Conservation (phyloP, 1,140 invertebrate species). For the Lasaia peninsularis region DNA sequence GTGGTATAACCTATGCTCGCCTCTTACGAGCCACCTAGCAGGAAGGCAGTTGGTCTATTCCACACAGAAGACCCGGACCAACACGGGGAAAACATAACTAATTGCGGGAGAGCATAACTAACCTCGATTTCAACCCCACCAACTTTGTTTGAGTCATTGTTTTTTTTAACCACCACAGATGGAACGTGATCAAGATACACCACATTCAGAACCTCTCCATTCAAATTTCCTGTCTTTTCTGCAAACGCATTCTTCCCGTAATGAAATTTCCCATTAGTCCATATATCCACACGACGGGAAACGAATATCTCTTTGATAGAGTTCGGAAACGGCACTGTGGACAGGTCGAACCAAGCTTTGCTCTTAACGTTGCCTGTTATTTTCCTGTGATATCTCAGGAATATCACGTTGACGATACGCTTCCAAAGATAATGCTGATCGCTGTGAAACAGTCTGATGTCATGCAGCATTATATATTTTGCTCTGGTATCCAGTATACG, state of each 20-base stretch:
- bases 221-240: slow-evolving; percentile 80
- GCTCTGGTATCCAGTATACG: slow-evolving; percentile 83
- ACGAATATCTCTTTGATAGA: slow-evolving; percentile 72
- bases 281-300: slow-evolving; percentile 80
- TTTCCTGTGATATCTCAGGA: slow-evolving; percentile 79
- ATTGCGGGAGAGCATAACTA: no score
- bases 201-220: slow-evolving; percentile 77
- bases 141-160: slow-evolving; percentile 78
- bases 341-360: slow-evolving; percentile 81
- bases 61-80: neutral
- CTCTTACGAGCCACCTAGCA: no score
- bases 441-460: slow-evolving; percentile 80
- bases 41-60: neutral
- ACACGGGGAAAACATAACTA: neutral
- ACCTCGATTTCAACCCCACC: slow-evolving; percentile 76
- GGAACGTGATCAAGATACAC: slow-evolving; percentile 85
- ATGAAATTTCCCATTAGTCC: slow-evolving; percentile 79
- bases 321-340: slow-evolving; percentile 84
- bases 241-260: slow-evolving; percentile 77
- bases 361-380: slow-evolving; percentile 38
- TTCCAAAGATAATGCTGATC: slow-evolving; percentile 87
- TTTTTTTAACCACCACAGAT: slow-evolving; percentile 77
- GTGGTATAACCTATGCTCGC: no score
- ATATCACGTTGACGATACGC: slow-evolving; percentile 85
- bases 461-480: slow-evolving; percentile 83